Evolutionary conservation across 2,888 invertebrate species (phyloP).

Genomic region (Andrena hattorfiana): DNA sequence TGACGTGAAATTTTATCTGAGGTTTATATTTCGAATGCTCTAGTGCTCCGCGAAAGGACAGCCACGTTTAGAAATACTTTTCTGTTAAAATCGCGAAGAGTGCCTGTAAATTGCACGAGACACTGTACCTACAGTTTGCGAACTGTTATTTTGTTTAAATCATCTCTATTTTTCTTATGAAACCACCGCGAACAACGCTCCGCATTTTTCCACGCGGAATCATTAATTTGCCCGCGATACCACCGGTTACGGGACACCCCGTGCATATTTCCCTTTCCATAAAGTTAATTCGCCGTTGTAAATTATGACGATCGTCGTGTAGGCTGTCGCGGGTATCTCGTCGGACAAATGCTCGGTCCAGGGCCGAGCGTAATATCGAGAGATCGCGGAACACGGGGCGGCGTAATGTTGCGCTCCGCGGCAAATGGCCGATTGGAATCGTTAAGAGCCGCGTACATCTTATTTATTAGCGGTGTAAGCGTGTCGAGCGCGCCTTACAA

Average conservation of each 20-base stretch:
- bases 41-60: too few relatives aligned
- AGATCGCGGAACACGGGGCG: slow-evolving; percentile 59
- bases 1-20: too few relatives aligned
- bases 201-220: slow-evolving; percentile 1
- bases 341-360: slow-evolving; percentile 54
- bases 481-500: slow-evolving; percentile 64
- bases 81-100: too few relatives aligned
- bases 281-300: slow-evolving; percentile 58
- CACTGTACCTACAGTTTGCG: not conserved
- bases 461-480: slow-evolving; percentile 73
- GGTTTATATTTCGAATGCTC: too few relatives aligned
- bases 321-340: slow-evolving; percentile 27
- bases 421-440: slow-evolving; percentile 66
- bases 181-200: not conserved
- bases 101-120: not conserved
- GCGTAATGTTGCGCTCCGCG: slow-evolving; percentile 64
- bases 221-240: slow-evolving; percentile 3
- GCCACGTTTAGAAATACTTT: too few relatives aligned
- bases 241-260: not conserved
- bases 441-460: slow-evolving; percentile 70
- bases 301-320: slow-evolving; percentile 38
- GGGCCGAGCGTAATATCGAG: slow-evolving; percentile 45
- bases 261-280: slow-evolving; percentile 29
- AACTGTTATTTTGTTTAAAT: not conserved
- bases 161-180: not conserved